Conservation (phyloP, 2,888 invertebrate species). For the Galeruca laticollis region DNA sequence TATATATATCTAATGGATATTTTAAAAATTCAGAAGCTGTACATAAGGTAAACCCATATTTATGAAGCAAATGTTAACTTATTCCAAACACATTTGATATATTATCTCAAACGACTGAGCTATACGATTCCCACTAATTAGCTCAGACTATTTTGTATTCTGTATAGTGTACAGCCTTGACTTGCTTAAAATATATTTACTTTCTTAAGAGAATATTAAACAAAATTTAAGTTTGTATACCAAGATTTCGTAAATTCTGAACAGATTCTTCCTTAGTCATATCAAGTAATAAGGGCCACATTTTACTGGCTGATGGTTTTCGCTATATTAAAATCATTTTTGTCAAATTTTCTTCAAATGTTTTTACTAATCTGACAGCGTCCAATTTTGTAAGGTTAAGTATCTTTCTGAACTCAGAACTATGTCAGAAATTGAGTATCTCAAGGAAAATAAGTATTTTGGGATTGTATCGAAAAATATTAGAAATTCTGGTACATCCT, state of each 20-base stretch:
- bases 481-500: constrained; percentile 12
- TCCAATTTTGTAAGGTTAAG: constrained; percentile 58
- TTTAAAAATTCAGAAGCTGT: too few species aligned
- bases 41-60: too few species aligned
- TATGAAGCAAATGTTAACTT: too few species aligned
- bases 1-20: background rate
- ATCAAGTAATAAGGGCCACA: constrained; percentile 82
- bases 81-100: too few species aligned
- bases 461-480: constrained; percentile 3
- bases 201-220: background rate
- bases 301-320: constrained; percentile 53
- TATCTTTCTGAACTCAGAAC: constrained; percentile 9
- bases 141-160: too few species aligned
- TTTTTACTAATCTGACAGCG: constrained; percentile 52
- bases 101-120: too few species aligned
- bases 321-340: constrained; percentile 48
- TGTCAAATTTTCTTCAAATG: constrained; percentile 36
- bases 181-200: background rate
- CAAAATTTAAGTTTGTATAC: constrained; percentile 66
- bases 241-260: constrained; percentile 87
- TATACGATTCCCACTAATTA: background rate
- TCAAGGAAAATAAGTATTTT: background rate
- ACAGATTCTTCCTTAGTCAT: constrained; percentile 91
- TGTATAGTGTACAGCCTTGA: background rate
- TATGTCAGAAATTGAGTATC: background rate